A percentile compares a stretch with the other conserved stretches of the same genome.
Evolutionary conservation across 2,113 vertebrate genomes (phyloP).

Genomic region (Peromyscus polionotus): DNA sequence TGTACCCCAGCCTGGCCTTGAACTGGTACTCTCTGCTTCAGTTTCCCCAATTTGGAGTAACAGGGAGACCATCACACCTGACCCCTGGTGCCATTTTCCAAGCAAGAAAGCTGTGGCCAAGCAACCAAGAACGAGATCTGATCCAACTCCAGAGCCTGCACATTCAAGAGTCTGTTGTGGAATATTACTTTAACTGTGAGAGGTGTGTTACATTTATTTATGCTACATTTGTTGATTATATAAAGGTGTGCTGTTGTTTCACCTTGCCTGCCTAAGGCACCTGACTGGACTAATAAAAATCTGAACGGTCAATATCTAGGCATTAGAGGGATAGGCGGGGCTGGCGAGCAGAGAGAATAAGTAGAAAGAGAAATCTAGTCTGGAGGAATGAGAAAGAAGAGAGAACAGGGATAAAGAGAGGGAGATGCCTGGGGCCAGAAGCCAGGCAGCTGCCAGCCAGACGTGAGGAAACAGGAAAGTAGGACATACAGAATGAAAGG

Average conservation of each 20-base stretch:
- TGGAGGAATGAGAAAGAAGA: neutral
- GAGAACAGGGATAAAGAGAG: neutral
- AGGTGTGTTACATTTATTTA: neutral
- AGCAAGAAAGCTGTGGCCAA: neutral
- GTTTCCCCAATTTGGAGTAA: neutral
- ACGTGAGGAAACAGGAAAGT: neutral
- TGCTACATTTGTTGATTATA: neutral
- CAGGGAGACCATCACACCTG: neutral
- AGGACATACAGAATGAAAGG: neutral
- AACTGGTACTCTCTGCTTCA: neutral
- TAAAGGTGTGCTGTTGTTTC: neutral
- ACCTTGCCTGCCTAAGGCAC: neutral
- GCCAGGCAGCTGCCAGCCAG: neutral
- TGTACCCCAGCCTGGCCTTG: neutral
- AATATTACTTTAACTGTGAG: no score
- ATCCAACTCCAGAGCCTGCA: neutral
- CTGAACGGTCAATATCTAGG: neutral
- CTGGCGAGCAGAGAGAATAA: neutral
- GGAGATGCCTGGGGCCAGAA: neutral
- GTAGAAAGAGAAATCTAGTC: neutral
- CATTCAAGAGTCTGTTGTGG: neutral
- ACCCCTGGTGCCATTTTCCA: neutral
- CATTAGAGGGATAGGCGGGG: neutral
- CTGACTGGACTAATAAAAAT: neutral
- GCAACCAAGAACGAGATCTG: neutral